Base-by-base conservation (phyloP, 2,113 vertebrate species). In the Neogale vison region DNA sequence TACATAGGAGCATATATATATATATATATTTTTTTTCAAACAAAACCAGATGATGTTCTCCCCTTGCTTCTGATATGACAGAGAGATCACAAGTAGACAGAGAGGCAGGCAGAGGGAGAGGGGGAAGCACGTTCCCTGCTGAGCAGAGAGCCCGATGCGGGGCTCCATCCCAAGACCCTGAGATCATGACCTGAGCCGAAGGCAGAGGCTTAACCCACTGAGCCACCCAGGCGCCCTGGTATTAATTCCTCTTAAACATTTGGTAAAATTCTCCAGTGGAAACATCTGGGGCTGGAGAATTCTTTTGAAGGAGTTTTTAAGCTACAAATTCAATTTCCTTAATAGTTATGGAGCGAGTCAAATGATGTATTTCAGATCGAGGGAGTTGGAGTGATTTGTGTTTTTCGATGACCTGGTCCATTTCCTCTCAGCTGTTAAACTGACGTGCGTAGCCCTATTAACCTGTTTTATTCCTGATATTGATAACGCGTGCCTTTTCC, bases 251-350 rank as follows among this genome's bases (percentile, higher is more conserved):
- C 69, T 67, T 72, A 81, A 92, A 89, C 4, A 31, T n/a, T 71
- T 61, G 74, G 74, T 72, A 80, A 77, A 92, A 52, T 71, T 92
- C 89, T 63, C 63, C 82, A 85, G 81, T 57, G 59, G 85, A 85
- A 47, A 69, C 61, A 59, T 85, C 34, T 87, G 89, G 74, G 34
- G 42, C 59, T 76, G 57, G 80, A 81, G 36, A 71, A 47, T 74
- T 89, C 93, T 79, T 34, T 88, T 63, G 21, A 55, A 71, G 47
- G 74, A 21, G 17, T 29, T 76, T 69, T 77, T 91, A 42, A 76
- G 42, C 47, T 86, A 65, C 50, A 76, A 77, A 91, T 94, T 90
- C 74, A 77, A 80, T 85, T 89, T 93, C 71, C 55, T 81, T 72
- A 47, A 39, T 72, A 93, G 36, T 85, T 57, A 47, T 3, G 34